Conservation (phyloP, 2,113 vertebrate species). For the Theristicus caerulescens region DNA sequence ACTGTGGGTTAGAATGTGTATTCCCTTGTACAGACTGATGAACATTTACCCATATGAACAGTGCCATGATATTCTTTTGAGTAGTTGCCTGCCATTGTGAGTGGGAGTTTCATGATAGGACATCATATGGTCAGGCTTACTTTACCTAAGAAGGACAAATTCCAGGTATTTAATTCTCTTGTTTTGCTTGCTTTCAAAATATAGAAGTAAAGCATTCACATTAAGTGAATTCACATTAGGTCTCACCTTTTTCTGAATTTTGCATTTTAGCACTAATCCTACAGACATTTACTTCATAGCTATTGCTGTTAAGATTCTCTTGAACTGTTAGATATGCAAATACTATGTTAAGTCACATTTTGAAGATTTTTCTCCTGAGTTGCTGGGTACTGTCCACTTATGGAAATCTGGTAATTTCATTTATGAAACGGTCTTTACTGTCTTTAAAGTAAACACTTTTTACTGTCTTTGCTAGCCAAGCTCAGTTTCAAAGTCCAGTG, state of each 20-base stretch:
- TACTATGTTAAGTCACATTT: background rate
- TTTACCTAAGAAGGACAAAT: background rate
- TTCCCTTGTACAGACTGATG: background rate
- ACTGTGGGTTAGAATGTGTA: background rate
- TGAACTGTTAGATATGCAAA: background rate
- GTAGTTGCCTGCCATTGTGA: background rate
- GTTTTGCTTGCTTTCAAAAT: background rate
- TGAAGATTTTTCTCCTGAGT: background rate
- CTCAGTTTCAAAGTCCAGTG: background rate
- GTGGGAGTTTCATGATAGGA: background rate
- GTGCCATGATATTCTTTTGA: background rate
- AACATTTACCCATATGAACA: background rate
- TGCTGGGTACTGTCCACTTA: background rate
- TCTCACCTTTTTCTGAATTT: background rate
- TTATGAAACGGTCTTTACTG: background rate
- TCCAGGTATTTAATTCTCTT: background rate
- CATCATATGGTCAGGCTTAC: background rate
- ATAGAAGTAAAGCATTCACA: background rate
- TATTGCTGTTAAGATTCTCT: background rate
- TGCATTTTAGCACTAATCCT: background rate
- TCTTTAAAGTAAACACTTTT: background rate
- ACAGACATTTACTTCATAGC: background rate
- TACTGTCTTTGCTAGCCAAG: background rate
- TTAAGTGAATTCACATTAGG: background rate
- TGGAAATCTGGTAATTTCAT: background rate